Evolutionary conservation across 2,797 vertebrate genomes (phyloP).

Genomic region (Arnoldichthys spilopterus): DNA sequence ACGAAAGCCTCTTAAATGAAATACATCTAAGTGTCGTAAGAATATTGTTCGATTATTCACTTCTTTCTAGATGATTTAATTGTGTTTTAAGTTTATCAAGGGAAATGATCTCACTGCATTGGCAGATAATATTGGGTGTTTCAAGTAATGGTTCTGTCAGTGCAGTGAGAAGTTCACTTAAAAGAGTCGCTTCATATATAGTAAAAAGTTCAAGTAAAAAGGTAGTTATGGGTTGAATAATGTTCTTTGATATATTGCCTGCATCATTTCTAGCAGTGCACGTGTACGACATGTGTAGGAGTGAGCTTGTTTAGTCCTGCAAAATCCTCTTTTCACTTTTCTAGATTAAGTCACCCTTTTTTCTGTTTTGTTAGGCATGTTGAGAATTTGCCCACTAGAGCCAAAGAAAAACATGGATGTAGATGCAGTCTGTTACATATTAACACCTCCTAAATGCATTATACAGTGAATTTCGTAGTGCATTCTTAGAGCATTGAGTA

Average conservation of each 20-base stretch:
- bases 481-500: not conserved
- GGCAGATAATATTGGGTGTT: not conserved
- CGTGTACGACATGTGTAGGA: slow-evolving; percentile 5
- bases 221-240: not conserved
- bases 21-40: not conserved
- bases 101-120: not conserved
- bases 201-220: too few species aligned
- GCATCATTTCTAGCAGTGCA: not conserved
- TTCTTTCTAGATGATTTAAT: not conserved
- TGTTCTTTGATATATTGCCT: not conserved
- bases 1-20: not conserved
- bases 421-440: slow-evolving; percentile 25
- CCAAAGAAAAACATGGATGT: slow-evolving; percentile 16
- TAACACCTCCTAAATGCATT: slow-evolving; percentile 39
- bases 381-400: slow-evolving; percentile 17
- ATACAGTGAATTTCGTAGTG: not conserved
- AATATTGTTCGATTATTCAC: not conserved
- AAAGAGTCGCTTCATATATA: not conserved
- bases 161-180: not conserved
- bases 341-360: not conserved
- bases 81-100: not conserved
- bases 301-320: not conserved
- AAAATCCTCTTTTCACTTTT: not conserved
- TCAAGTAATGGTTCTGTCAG: not conserved
- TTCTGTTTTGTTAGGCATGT: slow-evolving; percentile 16